phyloP scores from a whole-genome alignment of 2,888 invertebrate genomes.

The Coleophora deauratella region DNA sequence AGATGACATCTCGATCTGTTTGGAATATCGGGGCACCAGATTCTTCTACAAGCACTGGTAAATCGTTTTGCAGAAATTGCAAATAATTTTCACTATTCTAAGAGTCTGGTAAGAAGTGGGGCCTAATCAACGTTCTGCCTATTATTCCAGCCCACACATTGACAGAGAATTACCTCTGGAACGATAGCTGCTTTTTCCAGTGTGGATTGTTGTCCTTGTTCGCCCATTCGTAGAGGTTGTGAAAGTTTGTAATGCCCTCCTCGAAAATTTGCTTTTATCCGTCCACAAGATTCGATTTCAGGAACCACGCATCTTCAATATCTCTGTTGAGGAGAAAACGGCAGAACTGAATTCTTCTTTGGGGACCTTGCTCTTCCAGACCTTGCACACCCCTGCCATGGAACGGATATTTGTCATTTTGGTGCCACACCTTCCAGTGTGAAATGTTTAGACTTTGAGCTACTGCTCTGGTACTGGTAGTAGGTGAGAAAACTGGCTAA shows the following conservation, averaged over 20 bases:
- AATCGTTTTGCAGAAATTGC: constrained; percentile 5
- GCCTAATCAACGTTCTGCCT: constrained; percentile 6
- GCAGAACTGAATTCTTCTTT: constrained; percentile 5
- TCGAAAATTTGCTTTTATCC: constrained; percentile 9
- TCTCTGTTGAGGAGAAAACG: constrained; percentile 4
- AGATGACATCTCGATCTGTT: constrained; percentile 1
- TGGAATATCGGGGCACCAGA: constrained; percentile 1
- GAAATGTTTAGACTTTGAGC: constrained; percentile 12
- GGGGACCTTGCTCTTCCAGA: constrained; percentile 4
- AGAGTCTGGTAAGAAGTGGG: constrained; percentile 9
- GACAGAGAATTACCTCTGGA: constrained; percentile 9
- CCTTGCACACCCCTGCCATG: constrained; percentile 7
- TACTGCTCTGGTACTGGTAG: constrained; percentile 11
- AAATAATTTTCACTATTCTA: constrained; percentile 8
- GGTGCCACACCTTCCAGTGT: constrained; percentile 9
- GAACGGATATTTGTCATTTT: constrained; percentile 5
- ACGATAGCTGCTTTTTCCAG: constrained; percentile 9
- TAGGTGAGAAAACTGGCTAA: too few relatives aligned
- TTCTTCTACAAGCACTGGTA: constrained; percentile 1
- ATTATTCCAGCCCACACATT: constrained; percentile 15
- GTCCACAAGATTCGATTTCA: constrained; percentile 11
- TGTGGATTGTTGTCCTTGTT: constrained; percentile 12
- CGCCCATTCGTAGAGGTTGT: constrained; percentile 13
- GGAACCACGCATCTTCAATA: constrained; percentile 7
- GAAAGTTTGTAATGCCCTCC: constrained; percentile 12